These are phyloP conservation scores for Percina caprodes DNA, from an alignment of 2,113 vertebrate species.

Conservation along the genomic window DNA sequence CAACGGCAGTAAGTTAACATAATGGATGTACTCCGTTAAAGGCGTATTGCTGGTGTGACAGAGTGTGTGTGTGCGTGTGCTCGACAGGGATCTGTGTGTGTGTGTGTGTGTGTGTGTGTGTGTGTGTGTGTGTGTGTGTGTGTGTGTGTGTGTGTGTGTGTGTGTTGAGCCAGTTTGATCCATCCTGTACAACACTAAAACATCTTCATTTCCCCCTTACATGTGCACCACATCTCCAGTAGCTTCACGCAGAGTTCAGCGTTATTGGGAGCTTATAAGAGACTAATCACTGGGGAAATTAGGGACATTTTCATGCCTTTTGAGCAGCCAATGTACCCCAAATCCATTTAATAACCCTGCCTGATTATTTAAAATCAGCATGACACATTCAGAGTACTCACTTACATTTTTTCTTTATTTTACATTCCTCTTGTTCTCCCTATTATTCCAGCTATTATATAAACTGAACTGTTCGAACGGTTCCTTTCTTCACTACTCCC, in stretches of 20 bases:
- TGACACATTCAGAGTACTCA: too few relatives aligned
- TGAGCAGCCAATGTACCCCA: too few relatives aligned
- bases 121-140: background rate
- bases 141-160: background rate
- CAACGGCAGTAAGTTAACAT: conserved; percentile 35
- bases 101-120: background rate
- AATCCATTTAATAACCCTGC: too few relatives aligned
- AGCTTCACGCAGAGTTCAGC: too few relatives aligned
- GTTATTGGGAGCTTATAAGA: too few relatives aligned
- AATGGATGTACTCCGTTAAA: conserved; percentile 16
- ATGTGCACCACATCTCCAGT: too few relatives aligned
- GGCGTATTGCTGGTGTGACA: background rate
- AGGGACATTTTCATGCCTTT: too few relatives aligned
- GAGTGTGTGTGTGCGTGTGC: background rate
- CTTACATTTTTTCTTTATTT: background rate
- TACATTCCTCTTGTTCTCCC: background rate
- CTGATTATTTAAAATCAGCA: too few relatives aligned
- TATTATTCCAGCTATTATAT: too few relatives aligned
- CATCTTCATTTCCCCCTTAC: background rate
- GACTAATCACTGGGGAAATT: too few relatives aligned
- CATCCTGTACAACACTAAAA: background rate
- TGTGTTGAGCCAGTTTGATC: background rate
- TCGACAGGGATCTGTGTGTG: background rate
- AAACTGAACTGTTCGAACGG: too few relatives aligned
- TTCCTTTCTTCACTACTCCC: background rate